Evolutionary conservation across 2,797 vertebrate species (phyloP), one percentile per base, ranked within the genome.

Genomic region (Phyllotis vaccarum): DNA sequence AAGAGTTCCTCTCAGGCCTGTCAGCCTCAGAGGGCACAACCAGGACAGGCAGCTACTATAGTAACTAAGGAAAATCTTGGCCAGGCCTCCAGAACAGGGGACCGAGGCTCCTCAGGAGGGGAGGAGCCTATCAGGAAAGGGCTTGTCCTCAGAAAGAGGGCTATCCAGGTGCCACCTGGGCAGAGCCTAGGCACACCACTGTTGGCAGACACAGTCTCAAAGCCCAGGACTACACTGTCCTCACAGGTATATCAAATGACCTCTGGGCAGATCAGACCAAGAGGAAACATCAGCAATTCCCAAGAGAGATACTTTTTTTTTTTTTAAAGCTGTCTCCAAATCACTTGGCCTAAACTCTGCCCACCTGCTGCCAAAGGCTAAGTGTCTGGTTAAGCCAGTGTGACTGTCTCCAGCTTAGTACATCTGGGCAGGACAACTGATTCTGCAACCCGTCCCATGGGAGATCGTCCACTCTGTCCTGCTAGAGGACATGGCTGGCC

Each of bases 331-430:
- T 87, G 31, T 76, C 40, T 76, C 31, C 5, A 91, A 81, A 80
- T 92, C 75, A 46, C 76, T 95, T 80, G 62, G 80, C 58, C 60
- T 86, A 46, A 17, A 8, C 68, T n/a, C 72, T 56, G 70, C 24
- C 43, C 0, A 21, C 19, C 75, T 27, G 66, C 85, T 34, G 94
- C 89, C 96, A 94, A 93, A 90, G 89, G 75, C 87, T 80, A 83
- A 58, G 86, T 49, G 49, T 82, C 54, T 64, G 78, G 78, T 83
- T 93, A 64, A 74, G 97, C 93, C 95, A 75, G 14, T 43, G 81
- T 82, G 66, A 56, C 88, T 70, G 46, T 86, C 75, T 60, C 74
- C 37, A 52, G 62, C 54, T 81, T 16, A 68, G 54, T 14, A 27
- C 34, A 29, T 76, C n/a, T 64, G 88, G 90, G 56, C 66, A 29